Evolutionary conservation across 2,113 vertebrate genomes (phyloP).

Genomic region (Macroglossus sobrinus): DNA sequence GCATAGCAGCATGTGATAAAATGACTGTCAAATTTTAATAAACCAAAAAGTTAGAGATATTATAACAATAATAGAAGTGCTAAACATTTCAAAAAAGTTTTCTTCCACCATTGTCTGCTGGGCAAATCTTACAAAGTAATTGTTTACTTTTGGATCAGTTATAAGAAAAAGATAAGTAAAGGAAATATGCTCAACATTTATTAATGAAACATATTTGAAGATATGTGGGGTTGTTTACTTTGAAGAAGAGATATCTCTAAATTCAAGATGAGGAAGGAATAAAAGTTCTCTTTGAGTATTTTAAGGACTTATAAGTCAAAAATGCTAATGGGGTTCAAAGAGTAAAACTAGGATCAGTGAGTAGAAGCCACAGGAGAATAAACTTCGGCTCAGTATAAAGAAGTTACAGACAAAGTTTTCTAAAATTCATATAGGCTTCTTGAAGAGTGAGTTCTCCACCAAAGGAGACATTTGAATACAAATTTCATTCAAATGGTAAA

Average conservation of each 20-base stretch:
- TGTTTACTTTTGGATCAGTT: not conserved
- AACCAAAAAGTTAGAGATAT: constrained; percentile 45
- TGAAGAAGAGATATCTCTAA: constrained; percentile 25
- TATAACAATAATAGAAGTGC: constrained; percentile 49
- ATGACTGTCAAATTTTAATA: constrained; percentile 67
- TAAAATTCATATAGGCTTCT: not conserved
- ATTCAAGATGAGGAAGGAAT: not conserved
- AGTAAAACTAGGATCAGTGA: not conserved
- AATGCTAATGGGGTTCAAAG: not conserved
- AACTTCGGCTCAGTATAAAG: not conserved
- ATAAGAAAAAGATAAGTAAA: not conserved
- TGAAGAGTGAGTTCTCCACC: not conserved
- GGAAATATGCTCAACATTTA: not conserved
- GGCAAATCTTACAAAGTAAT: not conserved
- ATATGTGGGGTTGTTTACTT: not conserved
- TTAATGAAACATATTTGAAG: constrained; percentile 7
- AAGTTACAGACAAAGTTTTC: not conserved
- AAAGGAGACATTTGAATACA: not conserved
- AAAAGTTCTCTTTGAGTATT: not conserved
- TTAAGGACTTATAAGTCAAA: not conserved
- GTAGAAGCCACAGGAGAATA: not conserved
- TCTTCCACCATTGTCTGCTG: not conserved
- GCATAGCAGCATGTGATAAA: constrained; percentile 38
- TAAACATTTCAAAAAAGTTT: constrained; percentile 2
- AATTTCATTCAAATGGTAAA: not conserved